These are phyloP conservation scores for Eidolon dupreanum DNA, from an alignment of 2,797 vertebrate genomes.

Conservation along the genomic window DNA sequence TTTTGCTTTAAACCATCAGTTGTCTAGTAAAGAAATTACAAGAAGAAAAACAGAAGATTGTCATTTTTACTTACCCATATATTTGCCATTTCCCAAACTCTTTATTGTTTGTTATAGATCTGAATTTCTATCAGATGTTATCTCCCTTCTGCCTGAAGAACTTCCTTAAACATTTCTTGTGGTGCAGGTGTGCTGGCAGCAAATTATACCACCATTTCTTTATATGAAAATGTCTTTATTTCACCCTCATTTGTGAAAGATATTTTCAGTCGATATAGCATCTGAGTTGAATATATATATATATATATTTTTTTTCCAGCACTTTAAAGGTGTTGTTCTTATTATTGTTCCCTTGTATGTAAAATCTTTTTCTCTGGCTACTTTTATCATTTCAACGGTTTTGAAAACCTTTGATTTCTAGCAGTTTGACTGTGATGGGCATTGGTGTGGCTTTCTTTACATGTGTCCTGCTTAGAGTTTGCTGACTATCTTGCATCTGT, in stretches of 20 bases:
- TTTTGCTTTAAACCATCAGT: background rate
- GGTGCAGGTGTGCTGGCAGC: background rate
- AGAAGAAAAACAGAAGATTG: background rate
- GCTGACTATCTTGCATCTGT: background rate
- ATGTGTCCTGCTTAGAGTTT: background rate
- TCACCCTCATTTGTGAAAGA: background rate
- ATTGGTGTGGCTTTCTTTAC: background rate
- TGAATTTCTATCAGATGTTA: background rate
- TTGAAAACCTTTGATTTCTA: background rate
- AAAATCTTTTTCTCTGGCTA: background rate
- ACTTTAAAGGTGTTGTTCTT: background rate
- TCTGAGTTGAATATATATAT: background rate
- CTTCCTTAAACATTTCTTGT: background rate
- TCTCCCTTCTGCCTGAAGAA: background rate
- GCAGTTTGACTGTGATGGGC: background rate
- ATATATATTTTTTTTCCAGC: background rate
- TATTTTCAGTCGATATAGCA: constrained; percentile 10
- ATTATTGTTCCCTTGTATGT: background rate
- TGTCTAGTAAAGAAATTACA: constrained; percentile 2
- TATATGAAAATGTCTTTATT: background rate
- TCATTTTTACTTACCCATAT: background rate
- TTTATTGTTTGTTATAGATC: background rate
- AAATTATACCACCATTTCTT: background rate
- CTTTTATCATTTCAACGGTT: background rate
- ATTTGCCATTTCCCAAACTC: background rate